phyloP scores from a whole-genome alignment of 2,888 invertebrate species.

The Pachydiplax longipennis region DNA sequence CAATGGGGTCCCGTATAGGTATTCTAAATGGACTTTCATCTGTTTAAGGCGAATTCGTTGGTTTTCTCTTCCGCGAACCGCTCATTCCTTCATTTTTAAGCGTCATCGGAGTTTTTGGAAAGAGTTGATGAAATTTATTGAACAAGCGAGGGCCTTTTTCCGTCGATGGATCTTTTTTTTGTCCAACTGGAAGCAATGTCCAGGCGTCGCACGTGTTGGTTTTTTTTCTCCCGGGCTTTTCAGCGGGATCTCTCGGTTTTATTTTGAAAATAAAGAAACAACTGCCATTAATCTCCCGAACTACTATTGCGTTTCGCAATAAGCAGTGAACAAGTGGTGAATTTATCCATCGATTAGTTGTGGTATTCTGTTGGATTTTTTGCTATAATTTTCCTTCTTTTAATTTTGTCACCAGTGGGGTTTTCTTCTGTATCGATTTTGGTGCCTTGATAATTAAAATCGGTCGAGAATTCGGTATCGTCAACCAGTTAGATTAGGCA shows the following conservation, averaged over 20 bases:
- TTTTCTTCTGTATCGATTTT: too few relatives aligned
- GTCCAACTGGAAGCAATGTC: too few relatives aligned
- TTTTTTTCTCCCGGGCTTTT: background rate
- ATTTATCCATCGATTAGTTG: background rate
- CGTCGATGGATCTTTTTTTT: background rate
- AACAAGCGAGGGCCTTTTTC: background rate
- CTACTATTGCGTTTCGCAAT: background rate
- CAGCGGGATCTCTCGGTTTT: background rate
- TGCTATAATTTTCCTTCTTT: background rate
- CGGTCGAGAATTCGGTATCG: too few relatives aligned
- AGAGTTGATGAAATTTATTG: background rate
- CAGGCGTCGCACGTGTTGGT: background rate
- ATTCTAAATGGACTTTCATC: background rate
- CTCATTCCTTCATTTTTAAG: background rate
- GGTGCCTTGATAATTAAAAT: background rate
- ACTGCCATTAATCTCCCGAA: background rate
- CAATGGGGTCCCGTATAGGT: background rate
- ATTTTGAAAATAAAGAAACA: background rate
- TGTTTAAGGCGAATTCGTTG: background rate
- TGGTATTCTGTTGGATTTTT: background rate
- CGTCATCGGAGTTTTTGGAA: background rate
- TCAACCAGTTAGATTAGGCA: too few relatives aligned
- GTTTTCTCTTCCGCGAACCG: background rate
- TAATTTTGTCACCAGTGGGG: background rate
- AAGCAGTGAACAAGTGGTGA: background rate